Percentiles rank a stretch among this genome's conserved stretches.
Conservation (phyloP, 2,888 invertebrate species). For the Drosophila trichaetosa region DNA sequence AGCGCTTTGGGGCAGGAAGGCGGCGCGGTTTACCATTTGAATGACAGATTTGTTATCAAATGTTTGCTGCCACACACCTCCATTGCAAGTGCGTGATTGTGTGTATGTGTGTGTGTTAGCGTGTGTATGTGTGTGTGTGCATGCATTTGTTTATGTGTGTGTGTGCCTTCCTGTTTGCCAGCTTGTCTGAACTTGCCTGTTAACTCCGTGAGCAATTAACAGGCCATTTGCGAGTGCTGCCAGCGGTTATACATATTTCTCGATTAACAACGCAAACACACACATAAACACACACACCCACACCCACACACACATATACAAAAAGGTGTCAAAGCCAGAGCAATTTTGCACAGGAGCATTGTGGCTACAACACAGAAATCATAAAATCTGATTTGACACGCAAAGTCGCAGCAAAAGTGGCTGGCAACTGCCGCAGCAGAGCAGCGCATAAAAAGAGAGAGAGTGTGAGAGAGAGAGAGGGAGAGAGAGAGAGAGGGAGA, state of each 20-base stretch:
- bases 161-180: neutral
- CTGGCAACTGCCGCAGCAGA: constrained; percentile 20
- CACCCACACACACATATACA: neutral
- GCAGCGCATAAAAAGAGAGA: neutral
- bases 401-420: constrained; percentile 52
- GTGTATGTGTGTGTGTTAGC: constrained; percentile 1
- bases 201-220: constrained; percentile 57
- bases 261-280: constrained; percentile 50
- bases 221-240: constrained; percentile 60
- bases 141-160: neutral
- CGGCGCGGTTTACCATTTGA: constrained; percentile 2
- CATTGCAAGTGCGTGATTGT: neutral
- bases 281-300: constrained; percentile 1
- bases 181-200: neutral
- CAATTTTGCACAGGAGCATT: constrained; percentile 39
- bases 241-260: constrained; percentile 47
- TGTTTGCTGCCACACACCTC: constrained; percentile 16
- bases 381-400: constrained; percentile 74
- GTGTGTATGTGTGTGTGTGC: no score
- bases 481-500: neutral
- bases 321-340: constrained; percentile 39
- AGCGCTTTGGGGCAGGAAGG: constrained; percentile 1
- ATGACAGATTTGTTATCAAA: constrained; percentile 19
- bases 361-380: constrained; percentile 48
- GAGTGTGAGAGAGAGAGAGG: no score